Percentiles rank a stretch among this genome's conserved stretches.
These are phyloP conservation scores for Allygus modestus DNA, from an alignment of 2,888 invertebrate species.

Conservation along the genomic window DNA sequence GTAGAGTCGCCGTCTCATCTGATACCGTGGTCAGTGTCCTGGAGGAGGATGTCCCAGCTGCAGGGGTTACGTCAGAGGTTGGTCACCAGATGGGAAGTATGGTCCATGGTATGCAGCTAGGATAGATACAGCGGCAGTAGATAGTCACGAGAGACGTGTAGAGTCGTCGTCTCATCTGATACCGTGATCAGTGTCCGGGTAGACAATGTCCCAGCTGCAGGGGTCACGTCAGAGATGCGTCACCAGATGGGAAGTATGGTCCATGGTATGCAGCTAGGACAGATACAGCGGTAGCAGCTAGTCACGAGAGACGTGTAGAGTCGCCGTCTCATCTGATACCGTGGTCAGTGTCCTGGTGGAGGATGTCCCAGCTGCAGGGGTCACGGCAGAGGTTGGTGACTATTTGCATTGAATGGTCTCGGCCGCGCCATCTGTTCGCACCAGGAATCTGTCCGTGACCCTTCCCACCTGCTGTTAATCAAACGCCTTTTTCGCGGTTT, in stretches of 20 bases:
- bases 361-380: slow-evolving; percentile 19
- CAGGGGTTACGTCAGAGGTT: no score
- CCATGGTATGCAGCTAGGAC: no score
- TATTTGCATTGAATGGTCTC: slow-evolving; percentile 26
- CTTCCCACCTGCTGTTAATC: slow-evolving; percentile 31
- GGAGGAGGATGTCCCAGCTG: no score
- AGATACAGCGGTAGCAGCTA: not conserved
- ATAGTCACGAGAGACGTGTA: not conserved
- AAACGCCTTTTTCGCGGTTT: slow-evolving; percentile 18
- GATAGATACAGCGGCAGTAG: no score
- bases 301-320: not conserved
- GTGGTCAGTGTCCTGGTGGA: slow-evolving; percentile 23
- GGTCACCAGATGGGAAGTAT: no score
- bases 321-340: slow-evolving; percentile 11
- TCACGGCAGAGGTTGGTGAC: slow-evolving; percentile 19
- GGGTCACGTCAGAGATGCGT: slow-evolving; percentile 13
- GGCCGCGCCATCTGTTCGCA: slow-evolving; percentile 24
- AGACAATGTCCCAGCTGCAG: not conserved
- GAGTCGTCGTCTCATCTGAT: not conserved
- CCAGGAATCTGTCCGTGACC: slow-evolving; percentile 26
- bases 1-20: not conserved
- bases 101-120: no score
- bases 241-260: not conserved
- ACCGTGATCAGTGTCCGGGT: slow-evolving; percentile 31
- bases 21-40: slow-evolving; percentile 27